These are phyloP conservation scores for Lottia scabra DNA, from an alignment of 2,888 invertebrate species.

Conservation along the genomic window DNA sequence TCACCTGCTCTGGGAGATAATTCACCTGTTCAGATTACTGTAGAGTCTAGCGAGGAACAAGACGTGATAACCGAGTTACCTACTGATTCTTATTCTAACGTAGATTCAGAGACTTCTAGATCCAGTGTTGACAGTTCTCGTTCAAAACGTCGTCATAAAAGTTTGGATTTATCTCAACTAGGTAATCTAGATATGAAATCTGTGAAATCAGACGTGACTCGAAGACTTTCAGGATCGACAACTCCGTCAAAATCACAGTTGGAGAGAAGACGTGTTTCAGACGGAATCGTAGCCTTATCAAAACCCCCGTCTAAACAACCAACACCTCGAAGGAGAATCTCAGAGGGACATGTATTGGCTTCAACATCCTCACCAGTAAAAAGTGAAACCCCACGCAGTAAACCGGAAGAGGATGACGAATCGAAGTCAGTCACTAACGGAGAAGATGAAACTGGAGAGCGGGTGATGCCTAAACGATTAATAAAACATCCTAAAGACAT, in stretches of 20 bases:
- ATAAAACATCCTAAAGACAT: not conserved
- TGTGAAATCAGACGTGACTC: constrained; percentile 21
- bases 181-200: constrained; percentile 10
- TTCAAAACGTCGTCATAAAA: constrained; percentile 1
- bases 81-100: not conserved
- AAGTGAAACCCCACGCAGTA: not conserved
- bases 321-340: not conserved
- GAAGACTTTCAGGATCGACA: constrained; percentile 17
- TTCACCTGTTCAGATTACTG: not conserved
- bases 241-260: not conserved
- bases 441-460: not conserved
- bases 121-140: too few species aligned
- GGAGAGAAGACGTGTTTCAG: not conserved
- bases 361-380: not conserved
- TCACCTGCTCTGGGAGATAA: not conserved
- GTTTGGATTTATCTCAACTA: constrained; percentile 12
- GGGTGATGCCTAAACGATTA: not conserved
- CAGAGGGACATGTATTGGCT: not conserved
- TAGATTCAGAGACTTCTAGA: not conserved
- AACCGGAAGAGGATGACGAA: not conserved
- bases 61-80: not conserved
- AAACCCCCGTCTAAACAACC: not conserved
- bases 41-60: not conserved
- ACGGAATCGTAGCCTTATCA: not conserved
- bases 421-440: not conserved